These are phyloP conservation scores for Oncorhynchus gorbuscha DNA, from an alignment of 2,113 vertebrate genomes.

Conservation along the genomic window DNA sequence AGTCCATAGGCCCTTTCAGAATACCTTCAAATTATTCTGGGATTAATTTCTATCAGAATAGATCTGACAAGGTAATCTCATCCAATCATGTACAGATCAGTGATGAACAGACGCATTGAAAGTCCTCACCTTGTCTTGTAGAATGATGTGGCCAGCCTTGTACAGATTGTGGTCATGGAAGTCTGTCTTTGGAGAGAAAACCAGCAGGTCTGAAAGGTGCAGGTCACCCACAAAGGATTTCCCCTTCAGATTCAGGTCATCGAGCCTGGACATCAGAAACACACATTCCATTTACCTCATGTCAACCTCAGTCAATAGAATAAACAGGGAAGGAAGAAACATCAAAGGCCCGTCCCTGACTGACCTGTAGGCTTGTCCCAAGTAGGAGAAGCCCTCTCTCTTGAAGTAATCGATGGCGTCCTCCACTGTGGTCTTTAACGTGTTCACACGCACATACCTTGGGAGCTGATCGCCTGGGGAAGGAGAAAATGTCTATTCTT, in stretches of 20 bases:
- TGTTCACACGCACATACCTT: slow-evolving; percentile 89
- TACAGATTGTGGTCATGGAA: slow-evolving; percentile 81
- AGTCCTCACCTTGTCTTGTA: no score
- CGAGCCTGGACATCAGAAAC: slow-evolving; percentile 56
- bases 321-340: background rate
- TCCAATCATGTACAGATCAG: no score
- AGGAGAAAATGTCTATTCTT: no score
- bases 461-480: slow-evolving; percentile 73
- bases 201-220: slow-evolving; percentile 83
- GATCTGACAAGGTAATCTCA: no score
- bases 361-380: slow-evolving; percentile 78
- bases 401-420: slow-evolving; percentile 89
- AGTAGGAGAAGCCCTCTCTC: slow-evolving; percentile 84
- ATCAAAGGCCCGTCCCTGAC: background rate
- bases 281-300: background rate
- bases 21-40: no score
- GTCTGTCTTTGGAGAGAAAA: slow-evolving; percentile 81
- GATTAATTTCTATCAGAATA: no score
- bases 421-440: slow-evolving; percentile 80
- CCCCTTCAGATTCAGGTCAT: slow-evolving; percentile 74
- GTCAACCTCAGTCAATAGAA: background rate
- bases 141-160: no score
- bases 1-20: no score
- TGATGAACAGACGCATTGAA: no score
- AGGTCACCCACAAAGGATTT: slow-evolving; percentile 83